These are phyloP conservation scores for Pyrrhura leucotis DNA, from an alignment of 2,797 vertebrate species.

Conservation along the genomic window DNA sequence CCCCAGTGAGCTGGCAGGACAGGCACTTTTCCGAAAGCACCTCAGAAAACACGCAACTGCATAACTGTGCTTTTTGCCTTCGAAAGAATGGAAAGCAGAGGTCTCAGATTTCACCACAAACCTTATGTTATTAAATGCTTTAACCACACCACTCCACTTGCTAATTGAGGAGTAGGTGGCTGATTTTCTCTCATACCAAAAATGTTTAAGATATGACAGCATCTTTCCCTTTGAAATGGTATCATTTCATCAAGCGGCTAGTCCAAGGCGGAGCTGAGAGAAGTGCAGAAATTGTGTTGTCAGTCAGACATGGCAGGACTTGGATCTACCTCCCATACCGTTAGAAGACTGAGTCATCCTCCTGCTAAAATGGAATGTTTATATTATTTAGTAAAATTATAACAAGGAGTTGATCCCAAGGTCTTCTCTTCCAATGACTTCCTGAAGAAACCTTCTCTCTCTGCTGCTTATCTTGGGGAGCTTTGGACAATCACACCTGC, in stretches of 20 bases:
- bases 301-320: not conserved
- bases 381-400: not conserved
- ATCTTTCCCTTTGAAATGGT: not conserved
- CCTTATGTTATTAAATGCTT: not conserved
- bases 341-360: not conserved
- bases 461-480: not conserved
- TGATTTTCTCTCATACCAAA: not conserved
- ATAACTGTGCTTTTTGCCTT: not conserved
- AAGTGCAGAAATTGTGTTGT: not conserved
- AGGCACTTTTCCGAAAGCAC: not conserved
- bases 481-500: not conserved
- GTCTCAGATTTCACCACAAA: not conserved
- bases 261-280: not conserved
- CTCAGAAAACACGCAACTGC: not conserved
- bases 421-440: not conserved
- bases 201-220: not conserved
- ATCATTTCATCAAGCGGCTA: not conserved
- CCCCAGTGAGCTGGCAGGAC: accelerated
- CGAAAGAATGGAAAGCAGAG: not conserved
- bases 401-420: not conserved
- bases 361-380: not conserved
- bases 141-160: not conserved
- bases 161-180: not conserved
- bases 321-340: not conserved
- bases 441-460: not conserved